Percentiles rank a stretch among this genome's conserved stretches.
Conservation (phyloP, 2,113 vertebrate species). For the Paradisaea rubra region DNA sequence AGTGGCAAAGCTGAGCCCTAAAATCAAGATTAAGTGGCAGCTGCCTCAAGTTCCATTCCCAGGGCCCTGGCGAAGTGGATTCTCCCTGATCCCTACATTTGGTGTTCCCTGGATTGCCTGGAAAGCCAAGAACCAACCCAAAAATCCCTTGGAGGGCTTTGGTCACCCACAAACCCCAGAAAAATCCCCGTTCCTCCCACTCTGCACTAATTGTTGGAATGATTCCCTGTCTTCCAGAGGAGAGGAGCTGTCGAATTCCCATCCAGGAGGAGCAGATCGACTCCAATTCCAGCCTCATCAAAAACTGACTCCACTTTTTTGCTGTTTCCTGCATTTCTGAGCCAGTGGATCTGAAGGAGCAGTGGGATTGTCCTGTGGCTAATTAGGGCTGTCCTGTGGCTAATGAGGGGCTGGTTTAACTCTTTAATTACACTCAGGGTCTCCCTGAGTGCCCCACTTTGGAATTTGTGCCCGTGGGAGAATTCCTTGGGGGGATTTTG, state of each 20-base stretch:
- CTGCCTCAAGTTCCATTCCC: neutral
- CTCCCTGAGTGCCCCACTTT: neutral
- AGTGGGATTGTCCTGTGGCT: neutral
- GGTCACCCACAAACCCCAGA: neutral
- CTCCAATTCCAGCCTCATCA: slow-evolving; percentile 52
- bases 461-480: neutral
- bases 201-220: rapidly evolving
- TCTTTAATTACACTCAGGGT: neutral
- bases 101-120: neutral
- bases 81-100: neutral
- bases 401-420: neutral
- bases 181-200: neutral
- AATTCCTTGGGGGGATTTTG: neutral
- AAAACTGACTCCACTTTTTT: slow-evolving; percentile 29
- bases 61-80: neutral
- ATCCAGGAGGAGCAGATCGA: slow-evolving; percentile 71
- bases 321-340: neutral
- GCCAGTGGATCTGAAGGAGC: neutral
- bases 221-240: slow-evolving; percentile 12
- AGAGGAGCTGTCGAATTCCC: slow-evolving; percentile 44
- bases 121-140: neutral
- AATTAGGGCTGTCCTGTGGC: neutral
- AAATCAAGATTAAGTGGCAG: neutral
- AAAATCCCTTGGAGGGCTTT: neutral
- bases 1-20: rapidly evolving